Evolutionary conservation across 2,113 vertebrate genomes (phyloP).

Genomic region (Coracopsis vasa): DNA sequence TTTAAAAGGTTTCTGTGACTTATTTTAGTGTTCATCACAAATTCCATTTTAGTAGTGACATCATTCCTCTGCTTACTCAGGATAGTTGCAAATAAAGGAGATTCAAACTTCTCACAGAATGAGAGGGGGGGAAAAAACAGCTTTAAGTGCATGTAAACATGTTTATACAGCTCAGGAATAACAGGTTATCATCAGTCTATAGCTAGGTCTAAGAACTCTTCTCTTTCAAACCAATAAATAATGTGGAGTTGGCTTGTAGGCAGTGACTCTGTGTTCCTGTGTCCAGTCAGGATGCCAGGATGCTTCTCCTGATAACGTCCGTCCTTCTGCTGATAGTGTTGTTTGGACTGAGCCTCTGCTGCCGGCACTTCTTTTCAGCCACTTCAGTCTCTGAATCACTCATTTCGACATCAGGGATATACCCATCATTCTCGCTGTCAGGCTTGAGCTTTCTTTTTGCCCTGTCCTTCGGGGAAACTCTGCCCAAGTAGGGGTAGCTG

Average conservation of each 20-base stretch:
- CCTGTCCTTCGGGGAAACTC: constrained; percentile 69
- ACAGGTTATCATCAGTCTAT: neutral
- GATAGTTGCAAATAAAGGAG: constrained; percentile 47
- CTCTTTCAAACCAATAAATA: constrained; percentile 9
- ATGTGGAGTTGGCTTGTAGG: neutral
- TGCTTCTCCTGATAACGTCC: constrained; percentile 89
- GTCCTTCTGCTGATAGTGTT: constrained; percentile 80
- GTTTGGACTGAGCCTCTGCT: constrained; percentile 81
- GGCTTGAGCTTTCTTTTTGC: constrained; percentile 77
- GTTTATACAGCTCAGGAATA: constrained; percentile 60
- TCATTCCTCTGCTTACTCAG: constrained; percentile 38
- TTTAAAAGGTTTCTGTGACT: neutral
- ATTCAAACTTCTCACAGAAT: constrained; percentile 32
- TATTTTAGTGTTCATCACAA: constrained; percentile 45
- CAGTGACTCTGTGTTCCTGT: neutral
- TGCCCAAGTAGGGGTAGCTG: constrained; percentile 67
- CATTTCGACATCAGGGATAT: constrained; percentile 75
- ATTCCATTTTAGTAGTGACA: neutral
- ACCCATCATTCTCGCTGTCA: constrained; percentile 80
- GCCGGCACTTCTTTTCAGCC: constrained; percentile 82
- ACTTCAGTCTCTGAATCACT: constrained; percentile 82
- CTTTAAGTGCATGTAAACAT: constrained; percentile 73
- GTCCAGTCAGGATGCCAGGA: constrained; percentile 88
- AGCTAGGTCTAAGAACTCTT: neutral
- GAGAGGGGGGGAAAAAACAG: neutral